Evolutionary conservation across 2,888 invertebrate genomes (phyloP).

Genomic region (Anarsia innoxiella): DNA sequence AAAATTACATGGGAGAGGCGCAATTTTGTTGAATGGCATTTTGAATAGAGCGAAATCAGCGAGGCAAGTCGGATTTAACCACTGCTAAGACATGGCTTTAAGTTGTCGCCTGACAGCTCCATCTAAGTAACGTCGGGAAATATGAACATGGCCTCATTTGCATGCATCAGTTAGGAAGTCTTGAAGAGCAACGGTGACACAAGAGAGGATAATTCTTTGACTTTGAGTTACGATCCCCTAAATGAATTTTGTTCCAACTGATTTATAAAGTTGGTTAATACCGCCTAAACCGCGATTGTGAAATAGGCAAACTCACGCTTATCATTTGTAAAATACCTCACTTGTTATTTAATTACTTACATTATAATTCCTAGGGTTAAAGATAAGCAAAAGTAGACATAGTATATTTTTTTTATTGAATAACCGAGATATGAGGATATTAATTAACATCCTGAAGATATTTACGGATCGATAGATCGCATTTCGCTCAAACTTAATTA

Average conservation of each 20-base stretch:
- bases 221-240: too few relatives aligned
- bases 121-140: conserved; percentile 13
- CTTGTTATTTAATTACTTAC: too few relatives aligned
- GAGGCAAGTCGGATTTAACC: conserved; percentile 17
- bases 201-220: conserved; percentile 6
- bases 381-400: too few relatives aligned
- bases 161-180: conserved; percentile 12
- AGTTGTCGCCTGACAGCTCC: conserved; percentile 11
- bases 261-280: neutral
- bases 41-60: conserved; percentile 19
- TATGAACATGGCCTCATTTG: conserved; percentile 19
- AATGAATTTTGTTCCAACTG: too few relatives aligned
- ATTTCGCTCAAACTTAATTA: too few relatives aligned
- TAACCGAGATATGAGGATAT: too few relatives aligned
- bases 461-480: too few relatives aligned
- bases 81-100: conserved; percentile 15
- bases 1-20: conserved; percentile 13
- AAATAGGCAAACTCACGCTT: too few relatives aligned
- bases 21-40: conserved; percentile 15
- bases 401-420: too few relatives aligned
- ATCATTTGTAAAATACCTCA: too few relatives aligned
- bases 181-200: conserved; percentile 9
- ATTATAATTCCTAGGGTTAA: too few relatives aligned
- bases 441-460: too few relatives aligned
- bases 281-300: conserved; percentile 2